Evolutionary conservation across 1,140 invertebrate genomes (phyloP).

Genomic region (Sarcophaga peregrina): DNA sequence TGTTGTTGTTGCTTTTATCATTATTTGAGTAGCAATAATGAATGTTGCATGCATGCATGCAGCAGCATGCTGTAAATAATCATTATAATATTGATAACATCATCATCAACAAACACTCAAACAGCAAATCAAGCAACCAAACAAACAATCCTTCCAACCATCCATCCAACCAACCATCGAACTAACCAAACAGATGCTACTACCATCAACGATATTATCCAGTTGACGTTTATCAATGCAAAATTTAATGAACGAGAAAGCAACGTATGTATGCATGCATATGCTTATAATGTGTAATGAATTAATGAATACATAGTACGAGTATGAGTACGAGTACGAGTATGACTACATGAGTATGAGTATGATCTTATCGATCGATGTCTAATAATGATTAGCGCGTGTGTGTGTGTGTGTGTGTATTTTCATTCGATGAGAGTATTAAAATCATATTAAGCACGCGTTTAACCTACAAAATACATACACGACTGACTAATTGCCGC

Average conservation of each 20-base stretch:
- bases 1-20: no score
- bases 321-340: neutral
- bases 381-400: neutral
- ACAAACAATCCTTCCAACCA: neutral
- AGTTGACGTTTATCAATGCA: neutral
- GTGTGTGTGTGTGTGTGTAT: neutral
- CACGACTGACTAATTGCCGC: slow-evolving; percentile 2
- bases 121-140: neutral
- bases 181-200: neutral
- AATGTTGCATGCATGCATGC: no score
- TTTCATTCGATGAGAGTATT: neutral
- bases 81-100: no score
- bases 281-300: neutral
- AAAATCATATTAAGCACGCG: slow-evolving; percentile 37
- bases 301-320: neutral
- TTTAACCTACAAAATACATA: slow-evolving; percentile 32
- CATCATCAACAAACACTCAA: neutral
- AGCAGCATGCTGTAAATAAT: no score
- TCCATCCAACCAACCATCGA: neutral
- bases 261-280: neutral
- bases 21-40: no score
- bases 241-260: neutral
- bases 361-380: no score
- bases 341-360: neutral
- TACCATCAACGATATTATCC: neutral